phyloP scores from a whole-genome alignment of 2,888 invertebrate species.

The Empis stercorea region DNA sequence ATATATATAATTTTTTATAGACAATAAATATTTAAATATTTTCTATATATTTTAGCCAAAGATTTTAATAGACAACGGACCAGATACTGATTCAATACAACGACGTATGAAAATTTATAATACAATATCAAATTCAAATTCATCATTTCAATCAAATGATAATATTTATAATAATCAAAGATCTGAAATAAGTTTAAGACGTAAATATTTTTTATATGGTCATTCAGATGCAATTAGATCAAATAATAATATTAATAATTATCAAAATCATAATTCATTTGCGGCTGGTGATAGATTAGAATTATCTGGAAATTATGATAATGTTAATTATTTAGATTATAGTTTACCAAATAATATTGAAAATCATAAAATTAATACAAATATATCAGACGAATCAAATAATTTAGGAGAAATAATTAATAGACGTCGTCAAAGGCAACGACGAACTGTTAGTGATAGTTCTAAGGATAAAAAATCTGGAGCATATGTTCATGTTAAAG shows the following conservation, averaged over 20 bases:
- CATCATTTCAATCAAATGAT: too few relatives aligned
- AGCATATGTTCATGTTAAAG: conserved; percentile 52
- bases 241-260: conserved; percentile 5
- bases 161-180: neutral
- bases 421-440: conserved; percentile 29
- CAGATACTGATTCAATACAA: conserved; percentile 51
- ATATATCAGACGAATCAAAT: conserved; percentile 16
- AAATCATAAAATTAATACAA: neutral
- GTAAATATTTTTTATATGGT: conserved; percentile 47
- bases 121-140: conserved; percentile 1
- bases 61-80: conserved; percentile 39
- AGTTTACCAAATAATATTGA: conserved; percentile 27
- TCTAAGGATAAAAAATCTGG: conserved; percentile 45
- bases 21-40: neutral
- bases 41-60: conserved; percentile 24
- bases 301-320: conserved; percentile 7
- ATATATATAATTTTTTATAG: too few relatives aligned
- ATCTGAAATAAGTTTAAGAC: conserved; percentile 41
- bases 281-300: neutral
- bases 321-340: conserved; percentile 20
- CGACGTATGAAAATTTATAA: conserved; percentile 42
- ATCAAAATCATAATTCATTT: too few relatives aligned
- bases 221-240: conserved; percentile 8
- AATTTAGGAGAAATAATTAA: conserved; percentile 16
- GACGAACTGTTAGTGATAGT: conserved; percentile 50